Conservation (phyloP, 2,888 invertebrate species). For the Sacculina carcini region DNA sequence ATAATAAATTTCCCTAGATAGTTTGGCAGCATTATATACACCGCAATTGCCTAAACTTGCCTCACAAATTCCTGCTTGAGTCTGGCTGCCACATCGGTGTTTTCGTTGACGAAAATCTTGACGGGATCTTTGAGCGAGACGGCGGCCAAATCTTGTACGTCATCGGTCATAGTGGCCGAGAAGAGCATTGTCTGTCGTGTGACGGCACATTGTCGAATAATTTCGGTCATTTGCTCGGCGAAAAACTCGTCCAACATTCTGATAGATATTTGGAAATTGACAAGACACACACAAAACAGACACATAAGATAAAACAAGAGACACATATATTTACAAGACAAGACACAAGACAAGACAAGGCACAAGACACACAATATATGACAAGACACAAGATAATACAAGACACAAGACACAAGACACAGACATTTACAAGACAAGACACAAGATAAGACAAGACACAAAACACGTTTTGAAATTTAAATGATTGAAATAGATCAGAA, state of each 20-base stretch:
- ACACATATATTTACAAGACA: too few species aligned
- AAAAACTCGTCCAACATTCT: conserved; percentile 97
- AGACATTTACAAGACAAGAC: too few species aligned
- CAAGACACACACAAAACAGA: too few species aligned
- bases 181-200: conserved; percentile 88
- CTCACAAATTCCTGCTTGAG: conserved; percentile 83
- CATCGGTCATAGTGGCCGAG: conserved; percentile 98
- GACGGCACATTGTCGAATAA: conserved; percentile 67
- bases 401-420: too few species aligned
- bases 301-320: too few species aligned
- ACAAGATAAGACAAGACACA: too few species aligned
- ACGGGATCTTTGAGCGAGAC: conserved; percentile 80
- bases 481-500: too few species aligned
- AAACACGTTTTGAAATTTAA: too few species aligned
- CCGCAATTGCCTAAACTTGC: conserved; percentile 20
- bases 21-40: background rate
- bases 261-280: conserved; percentile 13
- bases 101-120: conserved; percentile 81
- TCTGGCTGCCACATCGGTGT: conserved; percentile 82
- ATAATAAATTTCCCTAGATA: background rate
- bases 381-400: too few species aligned
- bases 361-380: too few species aligned
- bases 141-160: conserved; percentile 75
- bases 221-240: conserved; percentile 96
- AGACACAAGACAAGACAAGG: too few species aligned